Evolutionary conservation across 2,797 vertebrate species (phyloP).

Genomic region (Neosilurus hyrtlii): DNA sequence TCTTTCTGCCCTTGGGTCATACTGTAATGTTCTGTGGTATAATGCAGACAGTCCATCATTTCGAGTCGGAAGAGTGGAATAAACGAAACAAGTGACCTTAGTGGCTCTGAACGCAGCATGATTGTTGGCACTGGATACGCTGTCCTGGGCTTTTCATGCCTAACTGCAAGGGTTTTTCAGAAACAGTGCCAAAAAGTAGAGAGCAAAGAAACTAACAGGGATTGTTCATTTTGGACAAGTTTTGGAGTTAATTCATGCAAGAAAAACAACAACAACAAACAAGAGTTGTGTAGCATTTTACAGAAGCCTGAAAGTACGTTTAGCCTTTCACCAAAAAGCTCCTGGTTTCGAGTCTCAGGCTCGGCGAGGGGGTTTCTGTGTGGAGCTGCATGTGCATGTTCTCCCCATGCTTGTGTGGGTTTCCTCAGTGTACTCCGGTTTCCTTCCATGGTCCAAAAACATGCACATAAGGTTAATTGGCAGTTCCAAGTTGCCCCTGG

Average conservation of each 20-base stretch:
- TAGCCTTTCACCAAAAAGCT: no score
- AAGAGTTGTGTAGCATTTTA: background rate
- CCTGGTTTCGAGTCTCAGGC: no score
- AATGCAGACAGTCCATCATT: background rate
- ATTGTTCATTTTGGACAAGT: no score
- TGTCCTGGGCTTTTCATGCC: background rate
- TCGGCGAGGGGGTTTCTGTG: no score
- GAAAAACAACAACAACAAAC: background rate
- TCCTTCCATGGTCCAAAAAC: no score
- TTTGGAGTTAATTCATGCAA: background rate
- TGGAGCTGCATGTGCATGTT: no score
- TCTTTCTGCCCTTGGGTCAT: background rate
- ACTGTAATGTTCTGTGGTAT: background rate
- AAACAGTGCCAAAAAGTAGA: background rate
- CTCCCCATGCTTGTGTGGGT: no score
- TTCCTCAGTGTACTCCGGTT: no score
- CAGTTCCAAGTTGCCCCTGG: no score
- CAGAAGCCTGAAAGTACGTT: background rate
- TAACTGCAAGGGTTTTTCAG: background rate
- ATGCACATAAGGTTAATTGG: no score
- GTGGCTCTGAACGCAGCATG: background rate
- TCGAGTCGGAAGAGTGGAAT: background rate
- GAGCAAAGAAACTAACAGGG: background rate
- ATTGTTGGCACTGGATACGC: background rate
- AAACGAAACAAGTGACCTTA: background rate